phyloP scores from a whole-genome alignment of 2,113 vertebrate species.

The Melozone crissalis region DNA sequence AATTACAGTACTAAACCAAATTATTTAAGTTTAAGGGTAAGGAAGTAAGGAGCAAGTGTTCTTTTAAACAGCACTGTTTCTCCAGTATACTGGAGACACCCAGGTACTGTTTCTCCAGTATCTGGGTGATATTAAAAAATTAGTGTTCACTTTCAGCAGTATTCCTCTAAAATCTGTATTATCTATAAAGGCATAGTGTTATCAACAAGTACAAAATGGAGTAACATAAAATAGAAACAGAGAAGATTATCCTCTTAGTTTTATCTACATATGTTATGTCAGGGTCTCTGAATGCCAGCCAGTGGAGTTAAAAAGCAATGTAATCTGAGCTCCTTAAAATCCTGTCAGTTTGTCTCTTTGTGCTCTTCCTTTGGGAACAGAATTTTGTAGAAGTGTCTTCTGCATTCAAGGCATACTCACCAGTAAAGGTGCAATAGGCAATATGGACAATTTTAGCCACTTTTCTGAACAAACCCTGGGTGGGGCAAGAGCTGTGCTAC shows the following conservation, averaged over 20 bases:
- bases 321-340: neutral
- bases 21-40: neutral
- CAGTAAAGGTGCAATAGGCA: neutral
- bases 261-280: neutral
- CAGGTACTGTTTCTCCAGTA: neutral
- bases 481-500: neutral
- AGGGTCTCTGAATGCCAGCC: neutral
- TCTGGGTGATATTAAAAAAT: neutral
- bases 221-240: neutral
- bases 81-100: neutral
- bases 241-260: neutral
- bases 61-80: neutral
- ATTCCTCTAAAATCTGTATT: neutral
- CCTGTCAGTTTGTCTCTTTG: neutral
- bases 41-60: neutral
- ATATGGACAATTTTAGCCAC: neutral
- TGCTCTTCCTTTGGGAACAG: neutral
- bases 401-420: neutral
- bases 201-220: neutral
- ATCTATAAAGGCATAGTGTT: neutral
- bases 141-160: neutral
- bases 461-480: neutral
- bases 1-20: neutral
- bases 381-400: neutral
- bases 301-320: neutral